phyloP scores from a whole-genome alignment of 2,113 vertebrate genomes.

The Anguilla japonica region DNA sequence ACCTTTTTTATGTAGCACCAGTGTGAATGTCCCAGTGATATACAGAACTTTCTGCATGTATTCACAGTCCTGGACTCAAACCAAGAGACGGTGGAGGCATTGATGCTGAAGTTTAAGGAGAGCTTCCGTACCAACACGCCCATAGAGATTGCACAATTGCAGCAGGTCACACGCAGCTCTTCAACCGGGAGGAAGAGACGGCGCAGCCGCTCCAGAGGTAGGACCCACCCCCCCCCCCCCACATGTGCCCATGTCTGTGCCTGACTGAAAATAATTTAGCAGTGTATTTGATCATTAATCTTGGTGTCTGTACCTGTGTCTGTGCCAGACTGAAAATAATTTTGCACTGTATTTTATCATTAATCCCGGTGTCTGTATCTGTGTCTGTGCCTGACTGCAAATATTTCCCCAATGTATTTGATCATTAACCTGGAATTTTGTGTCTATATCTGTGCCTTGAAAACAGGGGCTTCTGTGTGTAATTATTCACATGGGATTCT shows the following conservation, averaged over 20 bases:
- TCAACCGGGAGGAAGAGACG: slow-evolving; percentile 81
- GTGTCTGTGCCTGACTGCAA: no score
- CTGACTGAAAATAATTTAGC: background rate
- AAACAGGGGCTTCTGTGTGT: no score
- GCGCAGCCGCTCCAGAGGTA: slow-evolving; percentile 85
- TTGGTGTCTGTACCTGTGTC: no score
- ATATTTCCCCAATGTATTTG: no score
- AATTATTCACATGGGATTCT: no score
- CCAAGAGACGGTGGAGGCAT: slow-evolving; percentile 89
- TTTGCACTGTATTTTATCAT: no score
- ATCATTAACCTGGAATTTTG: no score
- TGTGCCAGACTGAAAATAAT: no score
- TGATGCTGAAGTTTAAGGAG: slow-evolving; percentile 98
- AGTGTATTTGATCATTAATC: background rate
- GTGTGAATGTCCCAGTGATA: background rate
- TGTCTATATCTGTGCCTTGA: no score
- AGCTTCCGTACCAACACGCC: slow-evolving; percentile 91
- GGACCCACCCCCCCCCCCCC: slow-evolving; percentile 1
- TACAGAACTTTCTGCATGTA: background rate
- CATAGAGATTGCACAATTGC: slow-evolving; percentile 89
- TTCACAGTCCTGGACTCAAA: slow-evolving; percentile 78
- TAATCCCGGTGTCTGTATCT: no score
- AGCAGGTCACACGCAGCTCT: slow-evolving; percentile 79
- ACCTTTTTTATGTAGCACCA: background rate
- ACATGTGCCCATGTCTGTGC: background rate